A percentile compares a stretch with the other conserved stretches of the same genome.
phyloP scores from a whole-genome alignment of 2,113 vertebrate genomes.

The Meleagris gallopavo region DNA sequence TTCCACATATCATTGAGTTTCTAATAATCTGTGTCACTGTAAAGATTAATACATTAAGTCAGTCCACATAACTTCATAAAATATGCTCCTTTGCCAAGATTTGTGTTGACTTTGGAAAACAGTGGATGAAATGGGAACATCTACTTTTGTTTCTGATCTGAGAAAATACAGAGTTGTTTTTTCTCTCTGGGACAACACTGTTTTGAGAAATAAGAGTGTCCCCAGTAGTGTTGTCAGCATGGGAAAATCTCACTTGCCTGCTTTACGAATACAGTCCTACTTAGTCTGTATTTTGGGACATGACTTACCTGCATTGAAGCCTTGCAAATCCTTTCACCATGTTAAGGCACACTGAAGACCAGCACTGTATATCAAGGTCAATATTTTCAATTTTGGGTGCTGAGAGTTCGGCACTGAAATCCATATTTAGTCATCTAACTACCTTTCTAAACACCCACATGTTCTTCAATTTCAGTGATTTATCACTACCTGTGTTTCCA shows the following conservation, averaged over 20 bases:
- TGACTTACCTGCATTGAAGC: not conserved
- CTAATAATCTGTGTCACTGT: conserved; percentile 5
- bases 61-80: conserved; percentile 20
- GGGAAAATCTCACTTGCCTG: not conserved
- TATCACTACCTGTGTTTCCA: not conserved
- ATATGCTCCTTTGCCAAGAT: conserved; percentile 30
- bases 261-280: not conserved
- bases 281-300: not conserved
- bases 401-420: not conserved
- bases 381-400: conserved; percentile 13
- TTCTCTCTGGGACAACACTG: not conserved
- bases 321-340: not conserved
- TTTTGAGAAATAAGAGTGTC: not conserved
- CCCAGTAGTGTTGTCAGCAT: accelerated
- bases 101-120: conserved; percentile 27
- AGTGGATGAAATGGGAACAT: not conserved
- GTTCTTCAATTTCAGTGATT: not conserved
- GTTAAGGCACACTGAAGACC: not conserved
- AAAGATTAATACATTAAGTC: conserved; percentile 55
- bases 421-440: not conserved
- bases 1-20: conserved; percentile 26
- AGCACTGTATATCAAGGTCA: not conserved
- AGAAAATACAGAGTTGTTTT: not conserved
- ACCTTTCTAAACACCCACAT: not conserved
- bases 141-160: not conserved